Conservation (phyloP, 2,113 vertebrate genomes). For the Brachypodius melanocephalos region DNA sequence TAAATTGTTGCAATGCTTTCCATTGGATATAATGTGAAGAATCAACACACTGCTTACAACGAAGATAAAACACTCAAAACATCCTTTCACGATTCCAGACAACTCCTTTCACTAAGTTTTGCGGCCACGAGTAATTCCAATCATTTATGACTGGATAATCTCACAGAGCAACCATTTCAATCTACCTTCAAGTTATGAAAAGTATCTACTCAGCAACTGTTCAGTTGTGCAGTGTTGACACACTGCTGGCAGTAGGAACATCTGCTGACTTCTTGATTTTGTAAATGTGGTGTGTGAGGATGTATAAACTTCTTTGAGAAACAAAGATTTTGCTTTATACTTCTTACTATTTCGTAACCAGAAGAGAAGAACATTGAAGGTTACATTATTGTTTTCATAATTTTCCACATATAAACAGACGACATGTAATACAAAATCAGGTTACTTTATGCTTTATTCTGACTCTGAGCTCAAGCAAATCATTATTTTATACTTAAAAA, state of each 20-base stretch:
- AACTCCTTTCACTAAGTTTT: neutral
- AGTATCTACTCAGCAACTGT: neutral
- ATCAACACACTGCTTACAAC: neutral
- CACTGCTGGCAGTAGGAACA: neutral
- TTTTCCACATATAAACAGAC: neutral
- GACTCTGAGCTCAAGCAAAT: neutral
- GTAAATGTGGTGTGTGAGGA: neutral
- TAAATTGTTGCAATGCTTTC: neutral
- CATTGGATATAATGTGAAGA: neutral
- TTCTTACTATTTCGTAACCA: neutral
- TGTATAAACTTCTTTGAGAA: neutral
- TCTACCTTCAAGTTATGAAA: neutral
- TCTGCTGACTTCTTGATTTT: constrained; percentile 28
- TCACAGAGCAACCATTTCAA: neutral
- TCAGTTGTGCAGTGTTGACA: neutral
- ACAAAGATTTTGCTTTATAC: neutral
- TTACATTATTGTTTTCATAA: neutral
- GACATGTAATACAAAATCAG: neutral
- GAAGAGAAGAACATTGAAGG: neutral
- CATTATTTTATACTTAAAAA: neutral
- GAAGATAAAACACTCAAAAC: neutral
- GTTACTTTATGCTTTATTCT: neutral
- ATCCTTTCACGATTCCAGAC: neutral
- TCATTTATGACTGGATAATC: neutral
- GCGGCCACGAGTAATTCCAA: neutral